phyloP scores from a whole-genome alignment of 2,113 vertebrate genomes.

The Mystacornis crossleyi region DNA sequence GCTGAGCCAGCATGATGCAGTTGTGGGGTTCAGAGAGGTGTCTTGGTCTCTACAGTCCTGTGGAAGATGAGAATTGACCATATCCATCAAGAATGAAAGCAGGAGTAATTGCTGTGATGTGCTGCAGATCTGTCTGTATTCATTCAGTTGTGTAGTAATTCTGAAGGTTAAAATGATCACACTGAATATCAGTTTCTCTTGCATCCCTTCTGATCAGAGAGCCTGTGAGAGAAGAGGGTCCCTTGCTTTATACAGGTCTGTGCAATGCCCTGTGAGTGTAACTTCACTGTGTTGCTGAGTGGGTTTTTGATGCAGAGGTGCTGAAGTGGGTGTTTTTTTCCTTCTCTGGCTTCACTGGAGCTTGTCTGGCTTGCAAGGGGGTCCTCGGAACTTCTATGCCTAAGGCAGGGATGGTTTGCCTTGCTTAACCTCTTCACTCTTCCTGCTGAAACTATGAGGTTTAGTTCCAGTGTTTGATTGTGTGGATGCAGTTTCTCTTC shows the following conservation, averaged over 20 bases:
- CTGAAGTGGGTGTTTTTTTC: neutral
- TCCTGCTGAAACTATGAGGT: neutral
- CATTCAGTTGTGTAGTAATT: neutral
- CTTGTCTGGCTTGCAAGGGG: accelerated
- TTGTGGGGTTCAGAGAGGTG: neutral
- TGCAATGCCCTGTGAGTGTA: neutral
- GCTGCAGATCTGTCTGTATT: neutral
- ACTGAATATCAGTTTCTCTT: neutral
- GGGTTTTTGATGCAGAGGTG: neutral
- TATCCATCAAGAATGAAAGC: neutral
- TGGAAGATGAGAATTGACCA: neutral
- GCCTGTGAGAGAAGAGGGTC: neutral
- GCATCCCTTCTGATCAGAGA: neutral
- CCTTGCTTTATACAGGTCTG: neutral
- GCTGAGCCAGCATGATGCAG: neutral
- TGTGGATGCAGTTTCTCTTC: neutral
- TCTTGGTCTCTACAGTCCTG: neutral
- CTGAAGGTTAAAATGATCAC: neutral
- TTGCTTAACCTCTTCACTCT: neutral
- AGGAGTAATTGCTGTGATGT: neutral
- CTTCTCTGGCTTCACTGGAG: neutral
- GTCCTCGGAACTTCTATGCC: accelerated
- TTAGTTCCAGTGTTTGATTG: neutral
- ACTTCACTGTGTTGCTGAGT: neutral
- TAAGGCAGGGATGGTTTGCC: neutral